Evolutionary conservation across 2,888 invertebrate genomes (phyloP).

Genomic region (Oligia strigilis): DNA sequence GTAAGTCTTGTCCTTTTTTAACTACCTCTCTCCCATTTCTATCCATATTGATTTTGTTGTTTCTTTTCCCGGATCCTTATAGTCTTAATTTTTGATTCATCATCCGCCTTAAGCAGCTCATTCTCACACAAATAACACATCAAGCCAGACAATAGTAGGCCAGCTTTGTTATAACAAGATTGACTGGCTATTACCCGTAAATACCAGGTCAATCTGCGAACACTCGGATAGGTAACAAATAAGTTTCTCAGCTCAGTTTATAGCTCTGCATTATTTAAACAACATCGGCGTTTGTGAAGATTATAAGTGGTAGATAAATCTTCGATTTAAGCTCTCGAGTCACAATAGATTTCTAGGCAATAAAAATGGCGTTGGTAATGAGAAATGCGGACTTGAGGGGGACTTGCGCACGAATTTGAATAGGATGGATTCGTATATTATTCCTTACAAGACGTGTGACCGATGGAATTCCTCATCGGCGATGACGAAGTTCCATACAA

Average conservation of each 20-base stretch:
- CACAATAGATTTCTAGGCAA: conserved; percentile 61
- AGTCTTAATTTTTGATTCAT: not conserved
- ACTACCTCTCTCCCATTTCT: not conserved
- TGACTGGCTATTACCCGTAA: conserved; percentile 36
- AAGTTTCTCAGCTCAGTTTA: conserved; percentile 61
- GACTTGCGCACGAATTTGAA: conserved; percentile 4
- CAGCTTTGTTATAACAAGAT: conserved; percentile 41
- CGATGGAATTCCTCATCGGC: not conserved
- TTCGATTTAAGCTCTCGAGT: conserved; percentile 61
- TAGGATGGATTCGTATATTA: not conserved
- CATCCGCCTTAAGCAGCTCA: not conserved
- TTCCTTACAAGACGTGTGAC: not conserved
- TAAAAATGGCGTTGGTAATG: conserved; percentile 51
- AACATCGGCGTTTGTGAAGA: conserved; percentile 40
- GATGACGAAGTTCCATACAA: too few species aligned
- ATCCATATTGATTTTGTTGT: too few species aligned
- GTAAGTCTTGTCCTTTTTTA: not conserved
- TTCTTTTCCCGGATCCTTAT: not conserved
- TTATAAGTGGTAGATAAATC: conserved; percentile 61
- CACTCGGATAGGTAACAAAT: conserved; percentile 42
- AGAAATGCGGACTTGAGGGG: conserved; percentile 24
- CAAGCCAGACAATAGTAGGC: conserved; percentile 27
- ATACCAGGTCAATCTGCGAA: conserved; percentile 57
- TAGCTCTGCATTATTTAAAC: conserved; percentile 66
- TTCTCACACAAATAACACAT: conserved; percentile 28